Evolutionary conservation across 2,797 vertebrate genomes (phyloP), one percentile per base, ranked within the genome.

Genomic region (Sylvilagus floridanus): DNA sequence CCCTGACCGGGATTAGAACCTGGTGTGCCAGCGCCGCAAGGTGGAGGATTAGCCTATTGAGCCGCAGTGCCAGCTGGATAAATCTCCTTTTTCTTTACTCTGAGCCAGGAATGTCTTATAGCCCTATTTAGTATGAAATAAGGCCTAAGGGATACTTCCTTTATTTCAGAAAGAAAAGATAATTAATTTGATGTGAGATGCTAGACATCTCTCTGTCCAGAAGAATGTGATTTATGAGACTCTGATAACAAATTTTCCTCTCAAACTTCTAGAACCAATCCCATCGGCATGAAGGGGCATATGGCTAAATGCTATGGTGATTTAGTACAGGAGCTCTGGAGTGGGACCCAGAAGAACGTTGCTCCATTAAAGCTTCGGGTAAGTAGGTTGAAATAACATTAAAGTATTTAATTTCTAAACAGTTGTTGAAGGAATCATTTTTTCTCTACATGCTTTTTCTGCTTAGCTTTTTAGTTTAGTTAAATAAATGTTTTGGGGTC

Each of bases 251-350:
- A 37, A 77, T 97, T 97, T 94, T 97, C 11, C 78, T 95, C 35
- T 37, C 9, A 88, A 35, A 13, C 96, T 98, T 97, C 73, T 97
- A 99, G 99, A 98, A 99, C 98, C 95, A 99, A 99, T 97, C 99
- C 99, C 79, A 99, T 99, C 72, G 99, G 99, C 97, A 99, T 99
- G 99, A 99, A 99, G 94, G 99, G 99, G 77, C 99, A 99, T 98
- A 99, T 99, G 99, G 99, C 99, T 96, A 99, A 99, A 97, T 99
- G 99, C 97, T 99, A 99, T 1, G 99, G 99, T n/a, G 99, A 99
- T 98, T 98, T 99, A 98, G 99, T 99, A 77, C 99, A 99, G 98
- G 99, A 99, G 98, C 98, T 99, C 95, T 99, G 99, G 99, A 99
- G 99, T 77, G 99, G 99, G 82, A 99, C 99, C 1, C 99, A 99